phyloP scores from a whole-genome alignment of 2,113 vertebrate species.

The Andinoacara biseriatus region DNA sequence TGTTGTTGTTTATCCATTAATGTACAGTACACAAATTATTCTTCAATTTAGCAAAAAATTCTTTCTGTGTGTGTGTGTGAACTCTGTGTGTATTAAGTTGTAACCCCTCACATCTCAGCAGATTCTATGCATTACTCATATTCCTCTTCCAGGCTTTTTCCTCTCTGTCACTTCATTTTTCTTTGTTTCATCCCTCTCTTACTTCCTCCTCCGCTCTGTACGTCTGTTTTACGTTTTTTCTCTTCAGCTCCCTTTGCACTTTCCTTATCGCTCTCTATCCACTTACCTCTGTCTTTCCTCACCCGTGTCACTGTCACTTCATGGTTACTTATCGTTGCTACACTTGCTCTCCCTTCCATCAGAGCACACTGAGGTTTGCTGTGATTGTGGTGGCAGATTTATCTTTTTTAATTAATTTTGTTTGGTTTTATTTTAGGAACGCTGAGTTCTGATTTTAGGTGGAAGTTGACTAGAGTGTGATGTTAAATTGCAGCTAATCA shows the following conservation, averaged over 20 bases:
- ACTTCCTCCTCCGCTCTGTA: not conserved
- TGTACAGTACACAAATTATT: not conserved
- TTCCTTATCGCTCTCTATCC: not conserved
- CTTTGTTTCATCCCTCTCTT: not conserved
- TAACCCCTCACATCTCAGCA: constrained; percentile 11
- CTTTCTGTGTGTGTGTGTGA: not conserved
- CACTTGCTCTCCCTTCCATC: not conserved
- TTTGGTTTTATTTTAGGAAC: not conserved
- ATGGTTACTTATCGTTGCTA: not conserved
- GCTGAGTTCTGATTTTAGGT: not conserved
- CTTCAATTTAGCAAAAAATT: not conserved
- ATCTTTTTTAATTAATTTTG: not conserved
- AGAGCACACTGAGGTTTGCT: not conserved
- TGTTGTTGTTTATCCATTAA: not conserved
- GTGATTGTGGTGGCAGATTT: not conserved
- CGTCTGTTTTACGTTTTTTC: not conserved
- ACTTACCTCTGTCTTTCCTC: not conserved
- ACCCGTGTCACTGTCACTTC: not conserved
- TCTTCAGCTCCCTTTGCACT: not conserved
- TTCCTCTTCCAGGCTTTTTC: constrained; percentile 7
- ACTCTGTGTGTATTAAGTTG: not conserved
- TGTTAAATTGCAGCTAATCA: not conserved
- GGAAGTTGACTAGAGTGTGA: not conserved
- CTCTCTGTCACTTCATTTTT: not conserved
- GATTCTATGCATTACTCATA: constrained; percentile 26